Evolutionary conservation across 2,797 vertebrate species (phyloP).

Genomic region (Thalassophryne amazonica): DNA sequence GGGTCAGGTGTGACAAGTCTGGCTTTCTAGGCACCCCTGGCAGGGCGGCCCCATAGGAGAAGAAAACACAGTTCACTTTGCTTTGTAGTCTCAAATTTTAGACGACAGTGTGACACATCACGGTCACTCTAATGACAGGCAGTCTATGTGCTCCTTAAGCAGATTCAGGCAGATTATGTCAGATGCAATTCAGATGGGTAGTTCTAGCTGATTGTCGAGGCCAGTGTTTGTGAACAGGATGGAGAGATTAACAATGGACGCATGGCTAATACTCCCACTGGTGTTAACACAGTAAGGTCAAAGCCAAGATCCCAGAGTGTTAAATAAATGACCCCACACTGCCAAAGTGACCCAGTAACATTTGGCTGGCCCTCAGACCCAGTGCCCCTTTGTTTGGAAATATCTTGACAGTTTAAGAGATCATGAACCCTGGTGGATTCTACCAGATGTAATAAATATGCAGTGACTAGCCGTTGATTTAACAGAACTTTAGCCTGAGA

Average conservation of each 20-base stretch:
- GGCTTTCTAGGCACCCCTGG: slow-evolving; percentile 55
- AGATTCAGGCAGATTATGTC: slow-evolving; percentile 81
- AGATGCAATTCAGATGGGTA: slow-evolving; percentile 73
- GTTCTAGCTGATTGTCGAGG: slow-evolving; percentile 66
- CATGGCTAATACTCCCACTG: slow-evolving; percentile 69
- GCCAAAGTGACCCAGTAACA: slow-evolving; percentile 44
- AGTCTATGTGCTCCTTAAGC: slow-evolving; percentile 74
- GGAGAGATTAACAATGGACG: slow-evolving; percentile 69
- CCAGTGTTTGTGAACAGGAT: slow-evolving; percentile 71
- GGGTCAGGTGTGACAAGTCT: slow-evolving; percentile 66
- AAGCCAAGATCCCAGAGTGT: slow-evolving; percentile 70
- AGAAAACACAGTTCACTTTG: slow-evolving; percentile 69
- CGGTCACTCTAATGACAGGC: slow-evolving; percentile 72
- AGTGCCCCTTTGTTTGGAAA: slow-evolving; percentile 22
- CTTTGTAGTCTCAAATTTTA: slow-evolving; percentile 67
- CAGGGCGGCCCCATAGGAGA: slow-evolving; percentile 57
- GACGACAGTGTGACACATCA: slow-evolving; percentile 71
- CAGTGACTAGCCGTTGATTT: slow-evolving; percentile 5
- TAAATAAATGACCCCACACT: slow-evolving; percentile 72
- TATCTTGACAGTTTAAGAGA: not conserved
- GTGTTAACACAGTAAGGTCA: slow-evolving; percentile 67
- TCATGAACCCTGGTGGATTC: slow-evolving; percentile 1
- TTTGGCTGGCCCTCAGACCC: slow-evolving; percentile 49
- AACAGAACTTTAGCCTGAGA: slow-evolving; percentile 1
- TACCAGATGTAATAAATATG: slow-evolving; percentile 1